phyloP scores from a whole-genome alignment of 2,113 vertebrate genomes.

The Cyanistes caeruleus region DNA sequence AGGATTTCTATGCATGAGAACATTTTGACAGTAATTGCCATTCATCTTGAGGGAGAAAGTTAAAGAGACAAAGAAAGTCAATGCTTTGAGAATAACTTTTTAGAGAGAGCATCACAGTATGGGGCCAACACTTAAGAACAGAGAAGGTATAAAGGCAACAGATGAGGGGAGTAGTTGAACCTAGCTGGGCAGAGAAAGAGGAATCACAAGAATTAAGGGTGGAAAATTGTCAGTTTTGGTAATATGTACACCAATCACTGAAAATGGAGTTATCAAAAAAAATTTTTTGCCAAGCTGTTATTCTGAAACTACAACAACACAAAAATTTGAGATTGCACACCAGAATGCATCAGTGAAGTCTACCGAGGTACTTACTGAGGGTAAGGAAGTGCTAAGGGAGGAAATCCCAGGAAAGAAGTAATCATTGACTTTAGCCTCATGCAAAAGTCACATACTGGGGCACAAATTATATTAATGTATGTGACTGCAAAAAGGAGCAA shows the following conservation, averaged over 20 bases:
- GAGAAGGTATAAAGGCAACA: neutral
- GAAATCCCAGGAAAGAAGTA: neutral
- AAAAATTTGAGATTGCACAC: neutral
- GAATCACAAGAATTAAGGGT: neutral
- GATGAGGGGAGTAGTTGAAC: rapidly evolving
- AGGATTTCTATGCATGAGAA: neutral
- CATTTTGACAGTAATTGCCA: neutral
- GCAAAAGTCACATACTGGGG: neutral
- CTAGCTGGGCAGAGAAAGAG: neutral
- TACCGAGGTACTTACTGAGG: neutral
- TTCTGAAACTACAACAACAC: neutral
- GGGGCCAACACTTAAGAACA: neutral
- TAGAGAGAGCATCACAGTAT: neutral
- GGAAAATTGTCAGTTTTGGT: neutral
- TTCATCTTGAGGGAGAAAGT: neutral
- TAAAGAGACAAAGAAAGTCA: neutral
- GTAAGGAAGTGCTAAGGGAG: neutral
- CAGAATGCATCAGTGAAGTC: neutral
- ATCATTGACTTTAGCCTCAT: neutral
- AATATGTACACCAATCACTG: neutral
- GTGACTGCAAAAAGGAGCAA: neutral
- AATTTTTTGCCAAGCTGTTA: neutral
- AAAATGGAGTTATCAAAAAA: neutral
- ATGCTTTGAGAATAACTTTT: neutral
- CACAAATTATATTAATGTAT: neutral